Percentiles rank a stretch among this genome's conserved stretches.
These are phyloP conservation scores for Macrosoma leucophasiata DNA, from an alignment of 2,888 invertebrate species.

Conservation along the genomic window DNA sequence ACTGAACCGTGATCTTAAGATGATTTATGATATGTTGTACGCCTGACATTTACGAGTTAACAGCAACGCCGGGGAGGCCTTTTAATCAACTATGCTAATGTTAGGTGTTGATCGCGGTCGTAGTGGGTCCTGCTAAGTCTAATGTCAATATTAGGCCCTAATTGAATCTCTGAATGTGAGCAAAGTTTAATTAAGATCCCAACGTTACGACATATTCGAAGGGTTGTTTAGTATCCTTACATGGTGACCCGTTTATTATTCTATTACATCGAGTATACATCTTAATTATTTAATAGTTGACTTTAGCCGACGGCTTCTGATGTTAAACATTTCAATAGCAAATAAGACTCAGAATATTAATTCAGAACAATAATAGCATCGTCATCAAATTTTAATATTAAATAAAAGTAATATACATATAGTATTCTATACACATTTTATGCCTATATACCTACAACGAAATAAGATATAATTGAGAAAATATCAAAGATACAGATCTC, in stretches of 20 bases:
- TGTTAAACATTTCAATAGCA: too few relatives aligned
- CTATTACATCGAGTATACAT: too few relatives aligned
- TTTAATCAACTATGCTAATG: constrained; percentile 75
- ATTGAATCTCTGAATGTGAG: constrained; percentile 62
- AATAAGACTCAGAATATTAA: too few relatives aligned
- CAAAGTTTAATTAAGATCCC: constrained; percentile 56
- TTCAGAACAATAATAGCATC: too few relatives aligned
- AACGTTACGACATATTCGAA: constrained; percentile 30
- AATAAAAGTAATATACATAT: too few relatives aligned
- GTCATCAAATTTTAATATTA: background rate
- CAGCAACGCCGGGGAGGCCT: constrained; percentile 62
- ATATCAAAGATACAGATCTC: too few relatives aligned
- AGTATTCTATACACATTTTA: too few relatives aligned
- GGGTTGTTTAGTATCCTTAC: constrained; percentile 24
- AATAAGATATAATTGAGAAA: too few relatives aligned
- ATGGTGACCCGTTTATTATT: constrained; percentile 26
- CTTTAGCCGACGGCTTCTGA: too few relatives aligned
- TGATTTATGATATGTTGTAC: constrained; percentile 72
- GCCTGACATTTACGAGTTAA: constrained; percentile 72
- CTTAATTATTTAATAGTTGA: too few relatives aligned
- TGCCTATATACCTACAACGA: too few relatives aligned
- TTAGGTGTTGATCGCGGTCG: constrained; percentile 59
- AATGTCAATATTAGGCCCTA: constrained; percentile 65
- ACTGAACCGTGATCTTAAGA: constrained; percentile 69
- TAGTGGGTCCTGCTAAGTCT: constrained; percentile 46